Evolutionary conservation across 2,797 vertebrate species (phyloP).

Genomic region (Nannoperca obscura): DNA sequence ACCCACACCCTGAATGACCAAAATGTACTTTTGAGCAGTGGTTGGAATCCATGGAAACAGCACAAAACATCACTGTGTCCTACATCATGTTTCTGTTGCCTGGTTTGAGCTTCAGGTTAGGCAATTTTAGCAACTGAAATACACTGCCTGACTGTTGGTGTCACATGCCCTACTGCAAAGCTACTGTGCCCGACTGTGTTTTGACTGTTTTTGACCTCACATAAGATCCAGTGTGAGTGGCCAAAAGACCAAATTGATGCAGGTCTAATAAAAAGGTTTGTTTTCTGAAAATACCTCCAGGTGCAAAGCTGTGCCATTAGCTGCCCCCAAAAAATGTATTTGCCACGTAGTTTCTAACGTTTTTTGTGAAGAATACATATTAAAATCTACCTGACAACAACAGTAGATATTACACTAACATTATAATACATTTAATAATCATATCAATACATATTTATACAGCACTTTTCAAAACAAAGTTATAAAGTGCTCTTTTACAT

Average conservation of each 20-base stretch:
- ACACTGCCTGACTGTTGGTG: not conserved
- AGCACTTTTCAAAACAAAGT: not conserved
- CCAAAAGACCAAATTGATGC: not conserved
- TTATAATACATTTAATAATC: not conserved
- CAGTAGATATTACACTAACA: not conserved
- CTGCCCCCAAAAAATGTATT: not conserved
- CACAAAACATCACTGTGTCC: not conserved
- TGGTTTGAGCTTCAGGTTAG: not conserved
- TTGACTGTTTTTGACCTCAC: no score
- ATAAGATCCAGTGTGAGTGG: not conserved
- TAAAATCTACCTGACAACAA: not conserved
- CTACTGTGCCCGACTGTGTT: no score
- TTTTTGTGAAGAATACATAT: not conserved
- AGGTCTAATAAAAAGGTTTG: no score
- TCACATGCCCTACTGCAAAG: not conserved
- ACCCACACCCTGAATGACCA: not conserved
- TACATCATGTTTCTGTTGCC: not conserved
- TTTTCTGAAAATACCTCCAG: not conserved
- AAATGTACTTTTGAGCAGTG: conserved; percentile 4
- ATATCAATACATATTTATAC: not conserved
- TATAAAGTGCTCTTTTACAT: not conserved
- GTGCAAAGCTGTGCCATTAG: not conserved
- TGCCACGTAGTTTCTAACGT: not conserved
- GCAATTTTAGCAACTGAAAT: not conserved
- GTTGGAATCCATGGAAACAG: not conserved